These are phyloP conservation scores for Pyrocephalus nanus DNA, from an alignment of 2,797 vertebrate species.

Conservation along the genomic window DNA sequence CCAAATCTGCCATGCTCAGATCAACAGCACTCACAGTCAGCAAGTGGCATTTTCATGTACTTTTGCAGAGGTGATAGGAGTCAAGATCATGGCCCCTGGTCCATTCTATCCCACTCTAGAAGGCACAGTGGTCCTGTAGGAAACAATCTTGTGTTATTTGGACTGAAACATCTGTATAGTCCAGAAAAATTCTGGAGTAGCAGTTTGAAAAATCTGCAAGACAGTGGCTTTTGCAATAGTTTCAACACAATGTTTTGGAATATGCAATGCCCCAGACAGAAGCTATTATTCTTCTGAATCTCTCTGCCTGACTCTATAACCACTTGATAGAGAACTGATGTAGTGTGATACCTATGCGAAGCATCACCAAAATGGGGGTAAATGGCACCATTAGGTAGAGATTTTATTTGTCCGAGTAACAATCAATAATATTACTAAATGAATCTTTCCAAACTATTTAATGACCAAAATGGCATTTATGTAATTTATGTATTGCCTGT, in stretches of 20 bases:
- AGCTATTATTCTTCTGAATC: background rate
- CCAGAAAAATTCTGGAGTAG: background rate
- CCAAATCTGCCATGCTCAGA: background rate
- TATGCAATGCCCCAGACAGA: background rate
- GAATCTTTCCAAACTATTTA: background rate
- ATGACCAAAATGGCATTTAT: background rate
- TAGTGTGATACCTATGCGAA: background rate
- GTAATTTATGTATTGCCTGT: background rate
- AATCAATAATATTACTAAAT: background rate
- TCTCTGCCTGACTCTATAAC: background rate
- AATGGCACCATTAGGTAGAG: background rate
- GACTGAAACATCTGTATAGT: background rate
- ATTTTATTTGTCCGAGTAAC: background rate
- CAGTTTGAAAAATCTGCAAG: background rate
- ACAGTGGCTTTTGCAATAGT: background rate
- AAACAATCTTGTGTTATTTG: background rate
- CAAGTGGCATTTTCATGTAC: background rate
- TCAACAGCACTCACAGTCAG: background rate
- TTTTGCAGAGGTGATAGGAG: background rate
- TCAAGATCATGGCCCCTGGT: background rate
- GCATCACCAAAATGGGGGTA: background rate
- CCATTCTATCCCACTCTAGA: background rate
- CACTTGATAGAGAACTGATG: background rate
- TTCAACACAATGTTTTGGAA: rapidly evolving
- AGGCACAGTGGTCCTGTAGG: background rate